These are phyloP conservation scores for Hipparchia sbordonii DNA, from an alignment of 2,888 invertebrate genomes.

Conservation along the genomic window DNA sequence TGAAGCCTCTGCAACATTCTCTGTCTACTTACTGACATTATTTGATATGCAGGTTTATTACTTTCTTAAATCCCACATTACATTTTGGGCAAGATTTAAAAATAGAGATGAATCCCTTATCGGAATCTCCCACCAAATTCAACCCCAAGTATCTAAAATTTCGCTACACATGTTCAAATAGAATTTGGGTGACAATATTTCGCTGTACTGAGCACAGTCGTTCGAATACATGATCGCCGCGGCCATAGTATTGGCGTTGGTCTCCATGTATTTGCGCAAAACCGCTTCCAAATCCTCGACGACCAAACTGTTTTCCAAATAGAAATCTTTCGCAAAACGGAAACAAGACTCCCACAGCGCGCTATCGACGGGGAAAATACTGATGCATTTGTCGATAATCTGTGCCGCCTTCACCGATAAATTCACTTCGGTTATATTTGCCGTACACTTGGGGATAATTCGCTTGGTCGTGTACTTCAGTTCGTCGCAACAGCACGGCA, in stretches of 20 bases:
- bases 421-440: slow-evolving; percentile 47
- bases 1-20: not conserved
- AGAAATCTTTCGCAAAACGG: slow-evolving; percentile 68
- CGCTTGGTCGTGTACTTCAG: slow-evolving; percentile 53
- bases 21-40: not conserved
- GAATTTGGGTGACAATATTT: slow-evolving; percentile 73
- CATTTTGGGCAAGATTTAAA: not conserved
- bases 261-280: slow-evolving; percentile 80
- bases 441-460: slow-evolving; percentile 39
- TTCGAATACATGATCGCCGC: slow-evolving; percentile 76
- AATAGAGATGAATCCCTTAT: not conserved
- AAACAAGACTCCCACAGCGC: slow-evolving; percentile 73
- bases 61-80: not conserved
- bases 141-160: slow-evolving; percentile 76
- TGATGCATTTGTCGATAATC: slow-evolving; percentile 69
- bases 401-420: slow-evolving; percentile 62
- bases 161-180: slow-evolving; percentile 77
- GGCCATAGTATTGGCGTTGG: slow-evolving; percentile 71
- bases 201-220: slow-evolving; percentile 71
- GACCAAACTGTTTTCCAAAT: slow-evolving; percentile 63
- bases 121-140: slow-evolving; percentile 32
- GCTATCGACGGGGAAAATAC: slow-evolving; percentile 66
- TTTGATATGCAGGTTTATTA: not conserved
- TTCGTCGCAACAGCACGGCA: slow-evolving; percentile 73
- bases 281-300: slow-evolving; percentile 80